Conservation (phyloP, 2,797 vertebrate species). For the Bradypus variegatus region DNA sequence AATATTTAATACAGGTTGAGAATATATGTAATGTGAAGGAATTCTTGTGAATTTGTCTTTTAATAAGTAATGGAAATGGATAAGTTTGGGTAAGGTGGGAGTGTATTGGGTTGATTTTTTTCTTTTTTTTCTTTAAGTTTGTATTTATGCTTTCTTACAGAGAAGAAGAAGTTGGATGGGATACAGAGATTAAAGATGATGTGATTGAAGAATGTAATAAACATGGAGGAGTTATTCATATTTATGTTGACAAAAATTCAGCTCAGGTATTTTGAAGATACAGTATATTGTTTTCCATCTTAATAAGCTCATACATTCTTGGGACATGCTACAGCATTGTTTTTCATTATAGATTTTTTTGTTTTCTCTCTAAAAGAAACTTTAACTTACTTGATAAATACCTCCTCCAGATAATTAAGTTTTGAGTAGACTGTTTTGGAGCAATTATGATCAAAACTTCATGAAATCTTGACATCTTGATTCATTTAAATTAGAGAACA, state of each 20-base stretch:
- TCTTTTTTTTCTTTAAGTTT: background rate
- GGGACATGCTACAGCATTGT: background rate
- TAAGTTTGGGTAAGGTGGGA: background rate
- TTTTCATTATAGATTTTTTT: background rate
- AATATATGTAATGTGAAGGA: too few species aligned
- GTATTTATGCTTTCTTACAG: slow-evolving; percentile 68
- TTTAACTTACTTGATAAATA: background rate
- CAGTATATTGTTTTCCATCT: background rate
- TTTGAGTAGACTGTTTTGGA: background rate
- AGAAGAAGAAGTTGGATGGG: slow-evolving; percentile 90
- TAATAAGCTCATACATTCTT: background rate
- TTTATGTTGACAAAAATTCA: slow-evolving; percentile 97
- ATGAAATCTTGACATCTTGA: background rate
- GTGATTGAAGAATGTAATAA: slow-evolving; percentile 99
- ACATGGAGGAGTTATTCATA: slow-evolving; percentile 95
- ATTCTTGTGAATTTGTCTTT: too few species aligned
- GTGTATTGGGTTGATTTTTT: too few species aligned
- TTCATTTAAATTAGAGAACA: background rate
- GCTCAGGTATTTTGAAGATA: slow-evolving; percentile 78
- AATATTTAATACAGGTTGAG: too few species aligned
- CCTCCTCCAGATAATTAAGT: background rate
- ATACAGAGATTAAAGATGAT: slow-evolving; percentile 94
- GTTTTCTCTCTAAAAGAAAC: background rate
- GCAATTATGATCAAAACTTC: background rate
- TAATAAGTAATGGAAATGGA: background rate